These are phyloP conservation scores for Gnathonemus longibarbis DNA, from an alignment of 2,113 vertebrate genomes.

Conservation along the genomic window DNA sequence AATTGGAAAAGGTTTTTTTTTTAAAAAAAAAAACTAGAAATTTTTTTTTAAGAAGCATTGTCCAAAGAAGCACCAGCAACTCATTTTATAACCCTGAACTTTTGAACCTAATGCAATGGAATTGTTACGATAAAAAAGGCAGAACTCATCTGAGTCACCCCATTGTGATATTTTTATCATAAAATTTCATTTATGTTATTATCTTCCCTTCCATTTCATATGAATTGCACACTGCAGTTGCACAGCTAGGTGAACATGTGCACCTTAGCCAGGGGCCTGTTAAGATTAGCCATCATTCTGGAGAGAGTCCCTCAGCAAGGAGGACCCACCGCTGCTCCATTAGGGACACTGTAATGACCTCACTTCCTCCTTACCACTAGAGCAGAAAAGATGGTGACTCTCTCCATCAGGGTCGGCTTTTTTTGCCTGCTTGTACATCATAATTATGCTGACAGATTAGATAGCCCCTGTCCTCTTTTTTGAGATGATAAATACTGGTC, in stretches of 20 bases:
- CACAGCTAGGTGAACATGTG: background rate
- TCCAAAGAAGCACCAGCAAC: background rate
- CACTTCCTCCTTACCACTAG: background rate
- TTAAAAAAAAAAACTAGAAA: background rate
- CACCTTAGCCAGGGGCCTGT: background rate
- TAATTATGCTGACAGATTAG: slow-evolving; percentile 23
- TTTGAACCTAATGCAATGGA: background rate
- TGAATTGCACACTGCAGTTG: background rate
- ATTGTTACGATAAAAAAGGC: background rate
- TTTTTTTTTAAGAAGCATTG: background rate
- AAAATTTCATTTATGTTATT: background rate
- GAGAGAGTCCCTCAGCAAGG: background rate
- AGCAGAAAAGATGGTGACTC: background rate
- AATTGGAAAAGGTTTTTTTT: background rate
- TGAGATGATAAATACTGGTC: slow-evolving; percentile 16
- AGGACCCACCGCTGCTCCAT: background rate
- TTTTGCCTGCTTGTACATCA: slow-evolving; percentile 30
- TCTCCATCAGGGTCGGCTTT: background rate
- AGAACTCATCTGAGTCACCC: background rate
- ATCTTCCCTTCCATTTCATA: background rate
- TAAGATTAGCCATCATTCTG: background rate
- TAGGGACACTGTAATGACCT: background rate
- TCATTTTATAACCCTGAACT: background rate
- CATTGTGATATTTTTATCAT: slow-evolving; percentile 1
- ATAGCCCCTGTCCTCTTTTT: slow-evolving; percentile 16